Evolutionary conservation across 2,888 invertebrate species (phyloP).

Genomic region (Andrena bucephala): DNA sequence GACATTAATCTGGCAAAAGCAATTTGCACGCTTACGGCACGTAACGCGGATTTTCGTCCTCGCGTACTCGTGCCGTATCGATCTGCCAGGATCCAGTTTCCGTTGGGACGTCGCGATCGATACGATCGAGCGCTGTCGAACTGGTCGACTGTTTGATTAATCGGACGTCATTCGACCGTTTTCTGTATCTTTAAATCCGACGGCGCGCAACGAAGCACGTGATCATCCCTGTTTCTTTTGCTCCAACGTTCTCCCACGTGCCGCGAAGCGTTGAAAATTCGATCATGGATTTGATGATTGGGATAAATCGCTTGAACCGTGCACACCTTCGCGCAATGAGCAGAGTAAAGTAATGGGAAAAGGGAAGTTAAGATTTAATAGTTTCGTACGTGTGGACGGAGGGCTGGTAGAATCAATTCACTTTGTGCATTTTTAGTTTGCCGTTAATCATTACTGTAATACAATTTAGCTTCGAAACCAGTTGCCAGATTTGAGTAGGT

Average conservation of each 20-base stretch:
- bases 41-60: slow-evolving; percentile 47
- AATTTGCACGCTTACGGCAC: slow-evolving; percentile 52
- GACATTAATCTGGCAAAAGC: slow-evolving; percentile 54
- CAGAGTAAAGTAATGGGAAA: too few relatives aligned
- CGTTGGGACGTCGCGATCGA: slow-evolving; percentile 31
- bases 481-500: too few relatives aligned
- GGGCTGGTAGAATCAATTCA: too few relatives aligned
- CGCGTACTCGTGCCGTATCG: not conserved
- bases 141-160: slow-evolving; percentile 21
- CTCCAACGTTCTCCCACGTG: not conserved
- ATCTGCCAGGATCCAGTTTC: not conserved
- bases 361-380: too few relatives aligned
- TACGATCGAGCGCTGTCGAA: slow-evolving; percentile 10
- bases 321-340: too few relatives aligned
- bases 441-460: too few relatives aligned
- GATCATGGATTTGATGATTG: too few relatives aligned
- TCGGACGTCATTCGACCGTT: not conserved
- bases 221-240: slow-evolving; percentile 2
- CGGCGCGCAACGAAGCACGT: not conserved
- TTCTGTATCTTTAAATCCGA: slow-evolving; percentile 32
- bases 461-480: too few relatives aligned
- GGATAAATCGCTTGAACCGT: too few relatives aligned
- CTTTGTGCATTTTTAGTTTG: too few relatives aligned
- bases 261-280: not conserved
- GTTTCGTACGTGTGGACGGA: too few relatives aligned